A percentile compares a stretch with the other conserved stretches of the same genome.
Evolutionary conservation across 2,113 vertebrate genomes (phyloP).

Genomic region (Pollachius pollachius): DNA sequence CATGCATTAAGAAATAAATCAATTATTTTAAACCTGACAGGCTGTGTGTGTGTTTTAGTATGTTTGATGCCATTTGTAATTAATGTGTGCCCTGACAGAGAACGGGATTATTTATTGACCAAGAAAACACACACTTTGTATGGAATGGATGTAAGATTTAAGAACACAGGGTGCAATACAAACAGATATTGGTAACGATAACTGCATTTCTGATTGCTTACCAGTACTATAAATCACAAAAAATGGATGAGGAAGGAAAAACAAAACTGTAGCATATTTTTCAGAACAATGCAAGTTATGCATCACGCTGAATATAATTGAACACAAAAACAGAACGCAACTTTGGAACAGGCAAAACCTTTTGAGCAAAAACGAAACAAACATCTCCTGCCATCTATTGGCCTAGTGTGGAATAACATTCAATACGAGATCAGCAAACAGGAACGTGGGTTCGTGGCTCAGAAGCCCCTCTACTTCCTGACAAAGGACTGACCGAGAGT

Average conservation of each 20-base stretch:
- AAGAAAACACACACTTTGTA: background rate
- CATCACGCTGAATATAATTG: background rate
- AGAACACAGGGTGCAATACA: no score
- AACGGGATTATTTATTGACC: slow-evolving; percentile 10
- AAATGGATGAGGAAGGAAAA: no score
- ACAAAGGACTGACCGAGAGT: slow-evolving; percentile 26
- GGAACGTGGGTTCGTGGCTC: background rate
- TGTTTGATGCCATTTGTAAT: slow-evolving; percentile 20
- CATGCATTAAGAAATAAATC: slow-evolving; percentile 37
- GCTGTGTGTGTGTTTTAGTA: slow-evolving; percentile 5
- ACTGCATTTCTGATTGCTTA: no score
- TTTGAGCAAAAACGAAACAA: background rate
- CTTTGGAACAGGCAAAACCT: no score
- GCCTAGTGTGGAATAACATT: slow-evolving; percentile 23
- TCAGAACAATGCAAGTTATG: no score
- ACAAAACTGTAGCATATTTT: no score
- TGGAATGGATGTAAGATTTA: background rate
- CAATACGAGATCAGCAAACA: background rate
- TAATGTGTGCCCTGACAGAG: slow-evolving; percentile 16
- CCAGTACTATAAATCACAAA: no score
- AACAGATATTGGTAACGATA: no score
- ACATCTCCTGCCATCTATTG: slow-evolving; percentile 60
- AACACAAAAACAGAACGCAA: background rate
- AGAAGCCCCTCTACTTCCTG: background rate
- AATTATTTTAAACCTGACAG: slow-evolving; percentile 33